Percentiles rank a stretch among this genome's conserved stretches.
phyloP scores from a whole-genome alignment of 2,888 invertebrate genomes.

The Ashinkailepas kermadecensis region DNA sequence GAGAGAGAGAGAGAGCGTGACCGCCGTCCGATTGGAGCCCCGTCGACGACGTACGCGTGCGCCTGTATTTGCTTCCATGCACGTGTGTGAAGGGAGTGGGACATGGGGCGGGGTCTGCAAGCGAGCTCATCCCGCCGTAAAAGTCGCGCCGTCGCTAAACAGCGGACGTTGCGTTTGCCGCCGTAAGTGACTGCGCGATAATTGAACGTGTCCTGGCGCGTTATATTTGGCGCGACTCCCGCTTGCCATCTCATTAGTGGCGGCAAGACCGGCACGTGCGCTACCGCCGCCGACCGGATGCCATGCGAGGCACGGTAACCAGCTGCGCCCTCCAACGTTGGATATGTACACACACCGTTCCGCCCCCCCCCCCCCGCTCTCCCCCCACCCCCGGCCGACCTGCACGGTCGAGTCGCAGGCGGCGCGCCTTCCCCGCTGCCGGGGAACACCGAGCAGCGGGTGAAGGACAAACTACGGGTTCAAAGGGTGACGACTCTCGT shows the following conservation, averaged over 20 bases:
- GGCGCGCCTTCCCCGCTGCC: not conserved
- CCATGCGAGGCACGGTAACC: not conserved
- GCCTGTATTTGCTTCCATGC: not conserved
- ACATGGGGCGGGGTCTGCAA: not conserved
- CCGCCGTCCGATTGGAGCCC: not conserved
- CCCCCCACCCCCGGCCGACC: not conserved
- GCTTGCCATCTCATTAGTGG: conserved; percentile 6
- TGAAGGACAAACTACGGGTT: not conserved
- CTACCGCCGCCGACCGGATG: not conserved
- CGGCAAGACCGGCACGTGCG: not conserved
- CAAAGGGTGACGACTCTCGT: not conserved
- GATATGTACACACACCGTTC: not conserved
- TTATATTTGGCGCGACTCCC: not conserved
- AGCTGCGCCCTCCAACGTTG: not conserved
- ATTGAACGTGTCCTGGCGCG: not conserved
- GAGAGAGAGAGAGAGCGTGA: not conserved
- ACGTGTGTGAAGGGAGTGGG: too few species aligned
- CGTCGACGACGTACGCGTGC: not conserved
- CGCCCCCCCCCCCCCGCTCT: not conserved
- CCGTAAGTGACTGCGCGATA: conserved; percentile 16
- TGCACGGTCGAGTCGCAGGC: not conserved
- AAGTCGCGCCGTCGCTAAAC: not conserved
- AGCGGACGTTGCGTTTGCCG: not conserved
- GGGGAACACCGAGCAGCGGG: too few species aligned
- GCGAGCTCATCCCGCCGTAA: not conserved